Evolutionary conservation across 2,888 invertebrate species (phyloP).

Genomic region (Xestia c-nigrum): DNA sequence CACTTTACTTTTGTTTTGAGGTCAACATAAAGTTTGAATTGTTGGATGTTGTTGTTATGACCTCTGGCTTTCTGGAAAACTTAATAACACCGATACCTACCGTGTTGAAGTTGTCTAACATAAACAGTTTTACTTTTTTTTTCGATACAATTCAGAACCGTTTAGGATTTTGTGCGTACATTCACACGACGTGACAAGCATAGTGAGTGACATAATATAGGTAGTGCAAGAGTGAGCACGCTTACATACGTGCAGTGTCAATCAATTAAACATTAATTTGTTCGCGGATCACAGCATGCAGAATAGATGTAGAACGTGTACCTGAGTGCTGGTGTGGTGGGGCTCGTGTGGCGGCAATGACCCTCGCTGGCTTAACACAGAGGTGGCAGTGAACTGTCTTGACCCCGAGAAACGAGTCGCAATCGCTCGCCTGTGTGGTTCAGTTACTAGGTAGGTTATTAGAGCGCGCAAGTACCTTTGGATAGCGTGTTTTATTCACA

Average conservation of each 20-base stretch:
- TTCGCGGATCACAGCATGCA: slow-evolving; percentile 52
- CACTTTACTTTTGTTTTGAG: slow-evolving; percentile 5
- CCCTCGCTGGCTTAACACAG: slow-evolving; percentile 71
- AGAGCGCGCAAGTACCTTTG: slow-evolving; percentile 69
- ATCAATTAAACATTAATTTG: slow-evolving; percentile 15
- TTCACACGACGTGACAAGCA: background rate
- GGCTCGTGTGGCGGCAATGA: slow-evolving; percentile 76
- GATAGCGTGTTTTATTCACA: slow-evolving; percentile 48
- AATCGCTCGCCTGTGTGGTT: slow-evolving; percentile 68
- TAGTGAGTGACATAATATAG: background rate
- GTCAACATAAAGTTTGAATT: slow-evolving; percentile 22
- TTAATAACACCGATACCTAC: background rate
- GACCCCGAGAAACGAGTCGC: slow-evolving; percentile 73
- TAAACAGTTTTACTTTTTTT: background rate
- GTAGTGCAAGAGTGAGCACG: slow-evolving; percentile 12
- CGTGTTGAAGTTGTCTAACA: background rate
- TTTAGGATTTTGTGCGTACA: background rate
- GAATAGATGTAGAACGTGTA: slow-evolving; percentile 57
- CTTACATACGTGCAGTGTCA: slow-evolving; percentile 25
- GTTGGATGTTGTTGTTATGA: slow-evolving; percentile 6
- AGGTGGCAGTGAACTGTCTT: slow-evolving; percentile 80
- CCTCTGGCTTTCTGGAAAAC: slow-evolving; percentile 4
- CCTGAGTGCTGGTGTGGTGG: slow-evolving; percentile 71
- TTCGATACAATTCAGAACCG: background rate
- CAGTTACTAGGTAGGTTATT: slow-evolving; percentile 74